Evolutionary conservation across 2,113 vertebrate genomes (phyloP), one percentile per base, ranked within the genome.

Genomic region (Anser cygnoides): DNA sequence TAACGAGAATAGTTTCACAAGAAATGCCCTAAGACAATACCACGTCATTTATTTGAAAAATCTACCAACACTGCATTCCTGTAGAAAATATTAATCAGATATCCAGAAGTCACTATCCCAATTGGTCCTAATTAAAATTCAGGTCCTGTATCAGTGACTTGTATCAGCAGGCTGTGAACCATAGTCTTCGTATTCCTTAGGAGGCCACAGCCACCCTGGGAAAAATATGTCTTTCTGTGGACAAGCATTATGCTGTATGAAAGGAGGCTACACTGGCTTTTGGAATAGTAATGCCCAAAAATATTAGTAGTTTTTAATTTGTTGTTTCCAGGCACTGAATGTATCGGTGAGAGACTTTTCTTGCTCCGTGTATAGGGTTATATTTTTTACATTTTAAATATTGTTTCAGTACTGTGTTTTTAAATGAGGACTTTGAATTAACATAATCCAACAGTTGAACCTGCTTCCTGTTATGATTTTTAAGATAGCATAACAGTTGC

Each of bases 371-470:
- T 49, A 21, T 10, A 54, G 55, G 43, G 35, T 72, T 70, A 29
- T 50, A 13, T 58, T 62, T 61, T 84, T 8, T 71, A 41, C 9
- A 68, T 81, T 68, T 61, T 61, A 59, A 75, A 72, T 81, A 58
- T 44, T 55, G 39, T 68, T 90, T 78, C 80, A 65, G 35, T 68
- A 23, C 65, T 52, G 7, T 80, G 22, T 39, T 92, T 89, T 76
- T 67, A 76, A 76, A 91, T 22, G 22, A 92, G 59, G 63, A 89
- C 72, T 88, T 94, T 46, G 71, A 93, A 77, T 95, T 87, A 75
- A 57, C 18, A n/a, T 49, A 94, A 95, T 87, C 63, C 68, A 91
- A 19, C 73, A 31, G 52, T 95, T 96, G 94, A 89, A 84, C 55
- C 50, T 49, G 4, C 44, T 94, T 96, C 41, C 68, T 96, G 75